Percentiles rank a stretch among this genome's conserved stretches.
Evolutionary conservation across 2,797 vertebrate species (phyloP).

Genomic region (Clarias laeviceps): DNA sequence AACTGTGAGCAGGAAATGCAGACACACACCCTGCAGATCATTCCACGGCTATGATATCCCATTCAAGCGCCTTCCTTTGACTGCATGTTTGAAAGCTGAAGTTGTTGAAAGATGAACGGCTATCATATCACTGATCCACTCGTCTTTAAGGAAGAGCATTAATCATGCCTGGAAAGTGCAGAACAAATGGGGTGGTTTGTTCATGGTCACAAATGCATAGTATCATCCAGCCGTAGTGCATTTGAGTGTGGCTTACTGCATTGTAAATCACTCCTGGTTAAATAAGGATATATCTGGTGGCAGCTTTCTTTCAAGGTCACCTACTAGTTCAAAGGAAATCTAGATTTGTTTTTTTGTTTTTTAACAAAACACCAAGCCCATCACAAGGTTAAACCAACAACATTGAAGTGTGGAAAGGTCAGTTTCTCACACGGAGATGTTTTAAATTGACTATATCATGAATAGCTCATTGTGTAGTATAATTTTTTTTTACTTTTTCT

Average conservation of each 20-base stretch:
- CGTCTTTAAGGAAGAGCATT: conserved; percentile 1
- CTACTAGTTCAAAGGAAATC: conserved; percentile 23
- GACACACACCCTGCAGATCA: conserved; percentile 8
- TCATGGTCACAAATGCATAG: background rate
- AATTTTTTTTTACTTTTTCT: background rate
- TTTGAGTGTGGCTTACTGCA: background rate
- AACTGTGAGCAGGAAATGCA: background rate
- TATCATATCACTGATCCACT: background rate
- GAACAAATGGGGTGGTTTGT: background rate
- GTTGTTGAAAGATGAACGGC: background rate
- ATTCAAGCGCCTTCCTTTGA: conserved; percentile 6
- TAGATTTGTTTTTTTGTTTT: background rate
- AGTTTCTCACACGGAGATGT: conserved; percentile 21
- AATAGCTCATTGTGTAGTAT: background rate
- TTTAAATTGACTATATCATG: background rate
- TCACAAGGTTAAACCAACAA: conserved; percentile 32
- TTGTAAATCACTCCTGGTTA: conserved; percentile 45
- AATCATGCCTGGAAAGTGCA: background rate
- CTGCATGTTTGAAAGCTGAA: background rate
- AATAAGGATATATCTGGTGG: conserved; percentile 38
- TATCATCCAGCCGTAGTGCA: conserved; percentile 21
- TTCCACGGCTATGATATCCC: background rate
- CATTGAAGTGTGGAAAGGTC: background rate
- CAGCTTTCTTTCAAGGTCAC: conserved; percentile 31
- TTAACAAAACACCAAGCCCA: background rate